Evolutionary conservation across 2,113 vertebrate species (phyloP), one percentile per base, ranked within the genome.

Genomic region (Corythoichthys haematopterus): DNA sequence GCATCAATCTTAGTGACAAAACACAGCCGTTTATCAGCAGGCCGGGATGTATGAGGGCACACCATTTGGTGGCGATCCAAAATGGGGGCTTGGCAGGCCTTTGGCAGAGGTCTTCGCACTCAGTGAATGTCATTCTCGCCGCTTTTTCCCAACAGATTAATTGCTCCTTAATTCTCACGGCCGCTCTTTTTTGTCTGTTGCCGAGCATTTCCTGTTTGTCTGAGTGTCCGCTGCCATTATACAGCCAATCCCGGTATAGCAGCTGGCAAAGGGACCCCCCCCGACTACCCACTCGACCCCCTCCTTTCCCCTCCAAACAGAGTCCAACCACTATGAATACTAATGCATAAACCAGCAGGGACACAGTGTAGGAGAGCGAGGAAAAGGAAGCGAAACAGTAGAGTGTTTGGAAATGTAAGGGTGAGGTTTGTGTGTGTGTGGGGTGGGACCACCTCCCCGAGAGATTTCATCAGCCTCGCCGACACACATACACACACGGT

Each of bases 261-360:
- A 85, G 83, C 86, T 84, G 83, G 83, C 82, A 64, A 47, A 62
- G 68, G 76, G 67, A 36, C 3, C 55, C 14, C 33, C 55, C 33
- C 55, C 3, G 12, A 14, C 33, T 28, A 28, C 53, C 53, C 28
- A 6, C 40, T 43, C 40, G 40, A 8, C 52, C 53, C 55, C 33
- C 47, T 15, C 14, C 47, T 50, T 36, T 36, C 55, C 33, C 13
- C 35, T 36, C 55, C 55, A 57, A 67, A 65, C 68, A 69, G 35
- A 74, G 59, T 66, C 60, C 59, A 36, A 57, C 72, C 79, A 70
- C 62, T 68, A 84, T 86, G 86, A 88, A 88, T 88, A 85, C 80
- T 82, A 82, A 85, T 78, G 69, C 45, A 40, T 64, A 62, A 65
- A 79, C 65, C 69, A 74, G 53, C 6, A 8, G 56, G 76, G 76